Base-by-base conservation (phyloP, 1,140 invertebrate species). In the Chrysomallon squamiferum region DNA sequence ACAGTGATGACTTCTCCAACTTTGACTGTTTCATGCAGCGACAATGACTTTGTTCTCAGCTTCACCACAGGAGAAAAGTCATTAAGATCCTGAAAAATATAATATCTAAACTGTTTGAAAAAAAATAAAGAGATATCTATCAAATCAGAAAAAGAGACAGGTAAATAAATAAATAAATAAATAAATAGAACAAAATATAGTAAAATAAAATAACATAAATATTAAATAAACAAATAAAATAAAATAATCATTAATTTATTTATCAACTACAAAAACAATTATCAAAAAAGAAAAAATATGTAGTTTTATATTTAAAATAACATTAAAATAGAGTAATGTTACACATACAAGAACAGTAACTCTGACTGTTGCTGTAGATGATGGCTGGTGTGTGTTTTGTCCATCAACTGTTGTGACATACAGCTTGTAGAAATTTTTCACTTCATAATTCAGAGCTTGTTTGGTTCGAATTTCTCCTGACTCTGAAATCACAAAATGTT, bases 361-460 rank as follows among this genome's bases (percentile, higher is more conserved):
- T 25, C 62, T 67, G 20, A 77, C 67, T 27, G 68, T 68, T 2
- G 71, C 67, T 5, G 68, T 66, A 41, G 68, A 32, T 20, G 68
- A 68, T 6, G 68, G 47, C 2, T 41, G 5, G 30, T 35, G 45
- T 38, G 57, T 66, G 41, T 50, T 64, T 47, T 50, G 41, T 4
- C 75, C 75, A 60, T 77, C 67, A 3, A 3, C 30, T 13, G 75
- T 77, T 7, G 73, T 77, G 7, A 75, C 73, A 38, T 49, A 56
- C 29, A 77, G 73, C 22, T 65, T 33, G 32, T 75, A 75, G 9
- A 29, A 22, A 5, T 33, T 62, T 11, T 22, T 68, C 3, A 57
- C 60, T 59, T 77, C 75, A 62, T 67, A 77, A 47, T 77, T 66
- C 11, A 77, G 61, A 11, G 29, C 18, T 38, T 43, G 22, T 18